Evolutionary conservation across 2,113 vertebrate genomes (phyloP), one percentile per base, ranked within the genome.

Genomic region (Dolichallabes microphthalmus): DNA sequence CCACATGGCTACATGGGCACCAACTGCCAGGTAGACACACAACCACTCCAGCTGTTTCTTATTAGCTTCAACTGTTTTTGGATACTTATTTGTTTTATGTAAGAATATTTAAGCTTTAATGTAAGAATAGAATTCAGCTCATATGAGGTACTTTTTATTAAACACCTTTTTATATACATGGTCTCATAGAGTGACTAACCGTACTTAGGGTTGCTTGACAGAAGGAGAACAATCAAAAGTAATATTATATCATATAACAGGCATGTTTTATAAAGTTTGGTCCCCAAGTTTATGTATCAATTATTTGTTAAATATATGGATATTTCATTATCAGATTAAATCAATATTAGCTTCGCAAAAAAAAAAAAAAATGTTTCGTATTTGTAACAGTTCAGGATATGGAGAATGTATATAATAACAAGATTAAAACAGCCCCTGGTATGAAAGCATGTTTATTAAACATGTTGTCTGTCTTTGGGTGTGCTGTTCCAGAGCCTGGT

Each of bases 1-100:
- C 96, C 96, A 0, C 97, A 98, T 58, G 98, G 98, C 0, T 99
- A 99, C 95, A 98, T 94, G 0, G 98, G 98, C 0, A 92, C 95
- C 88, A 98, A 95, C 90, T 99, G 98, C 92, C 97, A 99, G 97
- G 98, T 98, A 93, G 11, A 79, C 66, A 66, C 27, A 74, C 68
- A 27, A 8, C 0, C 45, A 13, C 76, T 25, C 19, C 19, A 58
- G 55, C 27, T 58, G 12, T 57, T 60, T 60, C 75, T 20, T 30
- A 20, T 77, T 27, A 15, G 25, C 20, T n/a, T 75, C 2, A 71
- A 13, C 30, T 39, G 68, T 27, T 50, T 73, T n/a, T 74, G 71
- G 22, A 15, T 50, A 2, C 3, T 13, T n/a, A n/a, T 50, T 74
- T 74, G 10, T 20, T 52, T 50, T 6, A 45, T 45, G 39, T 45